Percentiles rank a stretch among this genome's conserved stretches.
Evolutionary conservation across 2,888 invertebrate genomes (phyloP).

Genomic region (Drosophila neutralis): DNA sequence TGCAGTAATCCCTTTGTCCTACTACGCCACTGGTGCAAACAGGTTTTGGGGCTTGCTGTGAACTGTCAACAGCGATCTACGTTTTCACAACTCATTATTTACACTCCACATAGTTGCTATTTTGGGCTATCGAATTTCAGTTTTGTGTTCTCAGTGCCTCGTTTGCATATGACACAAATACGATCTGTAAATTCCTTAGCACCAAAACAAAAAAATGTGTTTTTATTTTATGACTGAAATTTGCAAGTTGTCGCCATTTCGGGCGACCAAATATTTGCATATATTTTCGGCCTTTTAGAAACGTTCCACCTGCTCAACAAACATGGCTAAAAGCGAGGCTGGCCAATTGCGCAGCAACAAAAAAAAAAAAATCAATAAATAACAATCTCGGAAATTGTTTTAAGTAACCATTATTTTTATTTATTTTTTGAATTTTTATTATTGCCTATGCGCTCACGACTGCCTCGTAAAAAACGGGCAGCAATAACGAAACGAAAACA

Average conservation of each 20-base stretch:
- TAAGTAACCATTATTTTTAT: slow-evolving; percentile 19
- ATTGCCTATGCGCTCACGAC: slow-evolving; percentile 64
- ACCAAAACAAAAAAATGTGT: slow-evolving; percentile 13
- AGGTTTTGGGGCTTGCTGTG: slow-evolving; percentile 35
- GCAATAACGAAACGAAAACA: slow-evolving; percentile 14
- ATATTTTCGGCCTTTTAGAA: slow-evolving; percentile 48
- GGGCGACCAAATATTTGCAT: slow-evolving; percentile 71
- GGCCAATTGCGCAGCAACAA: slow-evolving; percentile 55
- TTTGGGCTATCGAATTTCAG: slow-evolving; percentile 65
- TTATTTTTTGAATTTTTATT: slow-evolving; percentile 18
- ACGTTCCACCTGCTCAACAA: slow-evolving; percentile 49
- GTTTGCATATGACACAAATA: slow-evolving; percentile 71
- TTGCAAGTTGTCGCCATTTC: slow-evolving; percentile 66
- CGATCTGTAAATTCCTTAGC: slow-evolving; percentile 23
- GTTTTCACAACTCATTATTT: slow-evolving; percentile 55
- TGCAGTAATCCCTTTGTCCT: slow-evolving; percentile 20
- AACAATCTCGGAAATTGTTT: slow-evolving; percentile 43
- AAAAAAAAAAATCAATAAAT: slow-evolving; percentile 19
- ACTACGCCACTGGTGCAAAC: slow-evolving; percentile 39
- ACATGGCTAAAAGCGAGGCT: slow-evolving; percentile 23
- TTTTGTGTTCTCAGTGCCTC: slow-evolving; percentile 44
- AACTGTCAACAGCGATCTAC: slow-evolving; percentile 57
- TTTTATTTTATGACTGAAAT: slow-evolving; percentile 23
- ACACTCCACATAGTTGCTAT: slow-evolving; percentile 54
- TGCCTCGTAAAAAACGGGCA: slow-evolving; percentile 49